A percentile compares a stretch with the other conserved stretches of the same genome.
Conservation (phyloP, 2,113 vertebrate genomes). For the Hippotragus niger region DNA sequence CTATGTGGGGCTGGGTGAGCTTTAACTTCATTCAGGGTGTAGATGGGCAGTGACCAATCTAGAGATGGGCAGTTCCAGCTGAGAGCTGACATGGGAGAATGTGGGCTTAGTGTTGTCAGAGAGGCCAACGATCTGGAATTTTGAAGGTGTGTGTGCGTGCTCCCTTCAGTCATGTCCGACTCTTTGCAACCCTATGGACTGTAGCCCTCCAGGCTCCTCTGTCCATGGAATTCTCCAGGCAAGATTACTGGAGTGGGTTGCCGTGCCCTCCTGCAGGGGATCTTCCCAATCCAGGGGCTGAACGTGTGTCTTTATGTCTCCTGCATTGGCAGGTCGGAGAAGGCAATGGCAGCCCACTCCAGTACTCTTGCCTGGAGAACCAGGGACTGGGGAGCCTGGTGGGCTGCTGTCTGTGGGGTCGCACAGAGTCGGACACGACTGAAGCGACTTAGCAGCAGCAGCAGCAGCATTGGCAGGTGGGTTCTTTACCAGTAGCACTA, state of each 20-base stretch:
- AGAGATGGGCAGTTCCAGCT: neutral
- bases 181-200: neutral
- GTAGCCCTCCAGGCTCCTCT: neutral
- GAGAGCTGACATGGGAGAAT: neutral
- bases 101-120: neutral
- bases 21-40: neutral
- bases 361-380: no score
- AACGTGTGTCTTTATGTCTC: neutral
- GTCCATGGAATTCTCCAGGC: neutral
- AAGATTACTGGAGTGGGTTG: neutral
- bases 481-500: neutral
- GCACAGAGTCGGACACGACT: fast-evolving
- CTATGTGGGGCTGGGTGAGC: neutral
- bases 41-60: neutral
- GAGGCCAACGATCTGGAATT: neutral
- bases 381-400: no score
- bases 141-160: fast-evolving
- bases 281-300: neutral
- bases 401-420: no score
- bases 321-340: neutral
- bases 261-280: neutral
- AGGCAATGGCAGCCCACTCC: no score
- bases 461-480: neutral
- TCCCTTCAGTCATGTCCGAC: neutral
- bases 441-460: no score